A percentile compares a stretch with the other conserved stretches of the same genome.
These are phyloP conservation scores for Noctua pronuba DNA, from an alignment of 2,888 invertebrate species.

Conservation along the genomic window DNA sequence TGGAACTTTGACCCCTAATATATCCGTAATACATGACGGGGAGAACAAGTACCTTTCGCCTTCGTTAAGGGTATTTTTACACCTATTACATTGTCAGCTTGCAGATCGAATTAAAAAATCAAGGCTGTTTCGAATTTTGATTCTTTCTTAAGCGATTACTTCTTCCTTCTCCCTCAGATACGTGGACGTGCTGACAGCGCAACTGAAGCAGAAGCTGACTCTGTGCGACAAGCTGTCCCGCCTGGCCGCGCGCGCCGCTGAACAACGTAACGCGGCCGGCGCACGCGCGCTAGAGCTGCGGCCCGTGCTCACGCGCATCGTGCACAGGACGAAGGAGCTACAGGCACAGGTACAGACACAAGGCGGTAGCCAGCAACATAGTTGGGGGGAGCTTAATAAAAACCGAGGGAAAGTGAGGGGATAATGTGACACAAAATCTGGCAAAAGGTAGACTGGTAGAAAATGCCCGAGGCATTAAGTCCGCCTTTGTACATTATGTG, in stretches of 20 bases:
- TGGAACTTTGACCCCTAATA: no score
- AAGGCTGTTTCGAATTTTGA: not conserved
- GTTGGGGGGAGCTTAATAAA: no score
- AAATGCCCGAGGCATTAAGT: no score
- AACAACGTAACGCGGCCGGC: slow-evolving; percentile 90
- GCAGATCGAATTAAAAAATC: not conserved
- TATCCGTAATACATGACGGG: no score
- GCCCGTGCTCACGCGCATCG: slow-evolving; percentile 93
- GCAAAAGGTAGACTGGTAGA: no score
- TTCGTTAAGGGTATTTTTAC: no score
- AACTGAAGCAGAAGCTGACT: slow-evolving; percentile 94
- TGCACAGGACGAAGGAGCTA: slow-evolving; percentile 94
- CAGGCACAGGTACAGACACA: slow-evolving; percentile 92
- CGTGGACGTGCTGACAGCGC: slow-evolving; percentile 94
- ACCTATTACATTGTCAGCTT: not conserved
- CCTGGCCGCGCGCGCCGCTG: slow-evolving; percentile 90
- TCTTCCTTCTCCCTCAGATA: slow-evolving; percentile 89
- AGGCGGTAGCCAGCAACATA: not conserved
- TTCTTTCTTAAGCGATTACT: not conserved
- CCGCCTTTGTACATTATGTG: no score
- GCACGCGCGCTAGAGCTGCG: slow-evolving; percentile 92
- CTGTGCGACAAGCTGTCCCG: slow-evolving; percentile 94
- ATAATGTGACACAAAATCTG: no score
- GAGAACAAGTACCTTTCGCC: no score
- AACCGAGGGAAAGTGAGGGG: no score